Conservation (phyloP, 1,140 invertebrate genomes). For the Nephotettix cincticeps region DNA sequence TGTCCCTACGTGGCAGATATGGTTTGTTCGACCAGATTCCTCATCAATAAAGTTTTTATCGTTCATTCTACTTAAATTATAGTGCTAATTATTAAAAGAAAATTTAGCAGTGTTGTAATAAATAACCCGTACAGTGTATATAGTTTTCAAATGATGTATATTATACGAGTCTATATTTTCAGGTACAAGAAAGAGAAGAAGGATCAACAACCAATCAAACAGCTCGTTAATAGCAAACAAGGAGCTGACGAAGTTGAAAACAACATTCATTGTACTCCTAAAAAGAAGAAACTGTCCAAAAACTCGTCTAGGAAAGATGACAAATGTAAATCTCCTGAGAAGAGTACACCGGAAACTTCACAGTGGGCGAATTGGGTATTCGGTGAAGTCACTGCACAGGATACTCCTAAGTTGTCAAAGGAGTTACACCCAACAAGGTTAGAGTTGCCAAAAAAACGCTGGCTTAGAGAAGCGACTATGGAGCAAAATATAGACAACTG, state of each 20-base stretch:
- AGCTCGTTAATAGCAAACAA: background rate
- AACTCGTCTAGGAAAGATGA: background rate
- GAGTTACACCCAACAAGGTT: background rate
- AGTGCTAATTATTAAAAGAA: too few species aligned
- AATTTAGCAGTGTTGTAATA: too few species aligned
- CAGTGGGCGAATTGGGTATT: background rate
- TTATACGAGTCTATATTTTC: too few species aligned
- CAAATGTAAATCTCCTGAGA: background rate
- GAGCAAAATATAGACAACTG: background rate
- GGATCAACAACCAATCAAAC: conserved; percentile 1
- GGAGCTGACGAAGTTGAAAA: conserved; percentile 2
- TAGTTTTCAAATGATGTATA: too few species aligned
- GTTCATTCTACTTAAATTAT: too few species aligned
- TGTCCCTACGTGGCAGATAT: too few species aligned
- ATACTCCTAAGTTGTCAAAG: background rate
- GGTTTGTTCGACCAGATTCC: too few species aligned
- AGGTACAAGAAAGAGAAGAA: conserved; percentile 5
- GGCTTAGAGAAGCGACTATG: background rate
- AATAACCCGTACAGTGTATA: too few species aligned
- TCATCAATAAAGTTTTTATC: too few species aligned
- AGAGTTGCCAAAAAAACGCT: background rate
- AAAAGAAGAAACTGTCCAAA: background rate
- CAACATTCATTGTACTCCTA: background rate
- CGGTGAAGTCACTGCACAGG: too few species aligned
- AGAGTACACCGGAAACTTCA: background rate